These are phyloP conservation scores for Momotus momota DNA, from an alignment of 2,797 vertebrate species.

Conservation along the genomic window DNA sequence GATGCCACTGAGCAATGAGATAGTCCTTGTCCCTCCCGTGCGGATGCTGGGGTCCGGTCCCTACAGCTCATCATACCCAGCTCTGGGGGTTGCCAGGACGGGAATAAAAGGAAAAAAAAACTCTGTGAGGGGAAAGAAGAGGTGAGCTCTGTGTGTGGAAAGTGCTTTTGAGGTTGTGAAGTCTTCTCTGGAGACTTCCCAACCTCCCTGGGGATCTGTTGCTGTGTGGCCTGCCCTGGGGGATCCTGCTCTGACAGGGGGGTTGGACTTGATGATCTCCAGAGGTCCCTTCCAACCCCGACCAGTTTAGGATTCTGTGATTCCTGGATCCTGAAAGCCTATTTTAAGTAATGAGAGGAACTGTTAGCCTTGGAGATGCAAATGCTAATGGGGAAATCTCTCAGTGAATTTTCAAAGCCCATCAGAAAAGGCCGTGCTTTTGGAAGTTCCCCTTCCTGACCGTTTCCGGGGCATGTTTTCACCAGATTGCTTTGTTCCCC, in stretches of 20 bases:
- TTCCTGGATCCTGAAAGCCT: not conserved
- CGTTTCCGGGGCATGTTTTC: not conserved
- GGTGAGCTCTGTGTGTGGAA: not conserved
- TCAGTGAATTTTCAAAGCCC: not conserved
- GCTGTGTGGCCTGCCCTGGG: no score
- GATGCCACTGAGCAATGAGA: not conserved
- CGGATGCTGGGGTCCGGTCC: not conserved
- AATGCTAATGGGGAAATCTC: not conserved
- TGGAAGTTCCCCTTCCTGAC: not conserved
- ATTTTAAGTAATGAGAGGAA: not conserved
- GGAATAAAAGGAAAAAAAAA: not conserved
- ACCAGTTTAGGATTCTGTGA: not conserved
- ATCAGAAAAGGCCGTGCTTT: not conserved
- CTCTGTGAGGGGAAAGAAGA: not conserved
- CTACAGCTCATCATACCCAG: not conserved
- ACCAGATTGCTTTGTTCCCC: not conserved
- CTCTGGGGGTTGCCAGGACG: not conserved
- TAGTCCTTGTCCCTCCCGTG: not conserved
- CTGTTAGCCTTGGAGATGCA: rapidly evolving
- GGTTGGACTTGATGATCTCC: no score
- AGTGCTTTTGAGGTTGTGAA: not conserved
- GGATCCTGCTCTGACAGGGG: no score
- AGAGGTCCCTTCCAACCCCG: no score
- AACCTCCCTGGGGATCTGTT: no score
- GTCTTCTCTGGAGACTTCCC: no score